Evolutionary conservation across 1,140 invertebrate species (phyloP), one percentile per base, ranked within the genome.

Genomic region (Himalopsyche phryganea): DNA sequence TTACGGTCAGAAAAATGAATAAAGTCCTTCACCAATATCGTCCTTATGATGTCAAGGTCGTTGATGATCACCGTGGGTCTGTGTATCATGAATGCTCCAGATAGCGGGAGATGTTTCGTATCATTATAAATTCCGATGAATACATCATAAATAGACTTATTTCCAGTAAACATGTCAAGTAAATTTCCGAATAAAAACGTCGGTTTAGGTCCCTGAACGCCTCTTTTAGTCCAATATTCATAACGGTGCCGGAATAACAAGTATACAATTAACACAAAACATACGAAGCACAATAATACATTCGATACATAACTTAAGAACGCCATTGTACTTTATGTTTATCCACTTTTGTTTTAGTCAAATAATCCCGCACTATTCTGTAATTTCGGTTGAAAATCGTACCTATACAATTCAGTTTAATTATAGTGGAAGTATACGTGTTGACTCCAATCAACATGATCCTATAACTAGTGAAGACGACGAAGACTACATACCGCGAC

Each of bases 11-110:
- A 73, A 56, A 83, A 84, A 66, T 79, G 70, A 38, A 77, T 71
- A 60, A 82, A 84, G 68, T 86, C 81, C 66, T 80, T 83, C n/a
- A 84, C 75, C 41, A 85, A 65, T 7, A 85, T 74, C 35, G 73
- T 70, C 42, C 82, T 80, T 3, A 83, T 78, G 28, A 85, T 63
- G 32, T 82, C 79, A 6, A 71, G 70, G 60, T 80, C 79, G 17
- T 78, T 68, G 5, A 81, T 62, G 1, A 74, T 69, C n/a, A 75
- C 60, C 18, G 73, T 68, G 1, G 78, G 78, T 41, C 70, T 65
- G 41, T 72, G 59, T 20, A 80, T 72, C 40, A 72, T 69, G 41
- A 74, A 80, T 65, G 76, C 18, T 32, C 69, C 79, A 20, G 70
- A 67, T 47, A 69, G 74, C 0, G 68, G 71, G 38, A 71, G 65